A percentile compares a stretch with the other conserved stretches of the same genome.
Evolutionary conservation across 2,113 vertebrate genomes (phyloP).

Genomic region (Heptranchias perlo): DNA sequence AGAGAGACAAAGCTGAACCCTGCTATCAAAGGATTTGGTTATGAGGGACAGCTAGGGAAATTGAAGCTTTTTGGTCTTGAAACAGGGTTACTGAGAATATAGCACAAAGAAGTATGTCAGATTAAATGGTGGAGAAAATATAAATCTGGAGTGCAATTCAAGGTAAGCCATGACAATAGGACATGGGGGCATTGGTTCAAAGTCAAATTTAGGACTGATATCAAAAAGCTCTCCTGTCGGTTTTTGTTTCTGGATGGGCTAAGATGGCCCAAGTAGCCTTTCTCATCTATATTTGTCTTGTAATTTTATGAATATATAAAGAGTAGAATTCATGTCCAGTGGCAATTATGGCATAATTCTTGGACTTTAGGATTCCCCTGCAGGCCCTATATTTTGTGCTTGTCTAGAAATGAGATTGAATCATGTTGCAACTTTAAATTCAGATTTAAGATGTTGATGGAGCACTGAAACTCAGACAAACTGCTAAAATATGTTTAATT

Average conservation of each 20-base stretch:
- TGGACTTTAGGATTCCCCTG: neutral
- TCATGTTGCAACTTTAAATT: neutral
- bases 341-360: neutral
- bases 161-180: neutral
- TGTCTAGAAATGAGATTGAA: neutral
- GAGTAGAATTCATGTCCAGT: neutral
- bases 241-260: neutral
- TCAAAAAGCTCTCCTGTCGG: neutral
- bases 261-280: neutral
- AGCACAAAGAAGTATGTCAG: neutral
- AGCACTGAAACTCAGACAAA: neutral
- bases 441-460: neutral
- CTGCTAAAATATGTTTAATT: neutral
- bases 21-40: neutral
- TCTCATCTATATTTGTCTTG: neutral
- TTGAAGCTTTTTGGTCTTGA: neutral
- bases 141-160: too few relatives aligned
- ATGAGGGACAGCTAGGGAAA: neutral
- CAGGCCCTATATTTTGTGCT: neutral
- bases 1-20: neutral
- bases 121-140: neutral
- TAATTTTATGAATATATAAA: neutral
- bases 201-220: neutral
- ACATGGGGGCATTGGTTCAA: neutral
- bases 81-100: neutral